Conservation (phyloP, 2,888 invertebrate genomes). For the Cheilosia urbana region DNA sequence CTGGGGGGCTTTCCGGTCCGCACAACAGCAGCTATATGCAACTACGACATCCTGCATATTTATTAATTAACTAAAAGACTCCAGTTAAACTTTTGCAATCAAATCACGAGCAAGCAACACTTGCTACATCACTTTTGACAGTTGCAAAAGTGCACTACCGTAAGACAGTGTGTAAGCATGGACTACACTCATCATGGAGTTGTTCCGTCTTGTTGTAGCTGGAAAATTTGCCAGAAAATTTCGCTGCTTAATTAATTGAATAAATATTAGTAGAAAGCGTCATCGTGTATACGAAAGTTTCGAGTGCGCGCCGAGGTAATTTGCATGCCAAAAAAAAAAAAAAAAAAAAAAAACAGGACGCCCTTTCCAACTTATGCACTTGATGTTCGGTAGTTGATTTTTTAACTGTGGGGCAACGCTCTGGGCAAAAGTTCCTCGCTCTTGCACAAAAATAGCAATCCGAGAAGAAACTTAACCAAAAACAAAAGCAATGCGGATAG, state of each 20-base stretch:
- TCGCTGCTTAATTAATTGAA: conserved; percentile 66
- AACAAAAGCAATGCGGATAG: conserved; percentile 58
- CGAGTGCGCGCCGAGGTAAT: conserved; percentile 20
- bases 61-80: not conserved
- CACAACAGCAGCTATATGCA: no score
- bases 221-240: conserved; percentile 39
- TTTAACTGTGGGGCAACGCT: conserved; percentile 4
- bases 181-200: conserved; percentile 3
- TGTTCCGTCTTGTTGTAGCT: not conserved
- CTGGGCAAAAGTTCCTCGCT: conserved; percentile 7
- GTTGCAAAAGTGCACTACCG: not conserved
- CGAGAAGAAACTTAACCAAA: conserved; percentile 46
- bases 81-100: conserved; percentile 26
- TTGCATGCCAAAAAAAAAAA: conserved; percentile 46
- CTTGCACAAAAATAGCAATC: conserved; percentile 56
- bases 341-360: not conserved
- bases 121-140: conserved; percentile 10
- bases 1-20: no score
- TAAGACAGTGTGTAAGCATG: not conserved
- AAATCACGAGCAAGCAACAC: conserved; percentile 12
- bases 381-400: conserved; percentile 35
- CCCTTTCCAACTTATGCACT: conserved; percentile 10
- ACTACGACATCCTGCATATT: not conserved
- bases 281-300: conserved; percentile 35
- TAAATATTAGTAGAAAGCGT: conserved; percentile 52